phyloP scores from a whole-genome alignment of 2,888 invertebrate genomes.

The Cheilosia vernalis region DNA sequence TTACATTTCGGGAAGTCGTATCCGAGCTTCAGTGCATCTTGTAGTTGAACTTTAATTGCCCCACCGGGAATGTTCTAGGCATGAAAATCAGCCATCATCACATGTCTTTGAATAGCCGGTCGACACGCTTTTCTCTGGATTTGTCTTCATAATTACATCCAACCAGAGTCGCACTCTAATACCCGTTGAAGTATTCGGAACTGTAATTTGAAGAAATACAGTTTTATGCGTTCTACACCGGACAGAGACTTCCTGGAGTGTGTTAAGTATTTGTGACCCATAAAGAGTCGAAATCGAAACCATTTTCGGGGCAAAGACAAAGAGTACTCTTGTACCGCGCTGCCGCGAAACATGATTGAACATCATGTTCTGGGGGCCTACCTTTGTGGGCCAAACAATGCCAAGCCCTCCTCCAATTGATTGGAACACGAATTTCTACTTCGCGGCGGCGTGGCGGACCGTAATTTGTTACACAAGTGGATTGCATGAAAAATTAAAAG shows the following conservation, averaged over 20 bases:
- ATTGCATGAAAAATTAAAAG: conserved; percentile 70
- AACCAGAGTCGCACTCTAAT: not conserved
- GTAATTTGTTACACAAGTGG: conserved; percentile 73
- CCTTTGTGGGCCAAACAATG: conserved; percentile 55
- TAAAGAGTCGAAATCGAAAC: conserved; percentile 14
- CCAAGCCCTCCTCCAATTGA: conserved; percentile 71
- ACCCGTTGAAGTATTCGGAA: not conserved
- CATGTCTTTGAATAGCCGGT: conserved; percentile 34
- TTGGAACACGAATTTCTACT: conserved; percentile 73
- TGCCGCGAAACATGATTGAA: conserved; percentile 60
- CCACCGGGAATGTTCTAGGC: conserved; percentile 61
- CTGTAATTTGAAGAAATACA: conserved; percentile 30
- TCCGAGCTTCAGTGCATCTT: conserved; percentile 30
- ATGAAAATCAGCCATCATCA: conserved; percentile 45
- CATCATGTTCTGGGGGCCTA: conserved; percentile 56
- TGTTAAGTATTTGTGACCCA: conserved; percentile 19
- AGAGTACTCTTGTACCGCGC: conserved; percentile 32
- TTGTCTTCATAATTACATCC: conserved; percentile 46
- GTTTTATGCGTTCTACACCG: not conserved
- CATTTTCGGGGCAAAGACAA: conserved; percentile 29
- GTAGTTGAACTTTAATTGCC: conserved; percentile 70
- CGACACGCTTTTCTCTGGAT: conserved; percentile 41
- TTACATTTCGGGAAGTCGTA: conserved; percentile 69
- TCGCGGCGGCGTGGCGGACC: conserved; percentile 28
- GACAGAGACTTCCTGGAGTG: conserved; percentile 15